phyloP scores from a whole-genome alignment of 2,797 vertebrate species.

The Monodelphis domestica region DNA sequence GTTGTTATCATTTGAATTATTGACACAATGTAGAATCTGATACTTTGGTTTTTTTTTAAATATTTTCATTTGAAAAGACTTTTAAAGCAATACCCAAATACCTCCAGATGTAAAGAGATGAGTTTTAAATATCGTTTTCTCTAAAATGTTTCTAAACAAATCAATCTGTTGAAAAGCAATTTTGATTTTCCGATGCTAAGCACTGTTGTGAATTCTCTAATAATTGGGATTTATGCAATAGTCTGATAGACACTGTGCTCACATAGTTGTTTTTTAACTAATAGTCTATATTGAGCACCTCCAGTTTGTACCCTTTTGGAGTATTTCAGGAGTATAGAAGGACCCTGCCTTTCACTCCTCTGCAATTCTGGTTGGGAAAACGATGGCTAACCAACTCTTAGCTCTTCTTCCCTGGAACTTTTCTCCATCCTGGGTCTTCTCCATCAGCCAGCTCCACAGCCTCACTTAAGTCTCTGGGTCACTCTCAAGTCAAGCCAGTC shows the following conservation, averaged over 20 bases:
- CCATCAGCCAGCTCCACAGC: not conserved
- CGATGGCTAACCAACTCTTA: not conserved
- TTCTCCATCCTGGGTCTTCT: not conserved
- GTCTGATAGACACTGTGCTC: not conserved
- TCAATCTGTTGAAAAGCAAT: constrained; percentile 64
- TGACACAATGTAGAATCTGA: constrained; percentile 48
- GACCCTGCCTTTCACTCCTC: not conserved
- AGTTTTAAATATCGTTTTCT: constrained; percentile 70
- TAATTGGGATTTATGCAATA: constrained; percentile 26
- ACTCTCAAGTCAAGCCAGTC: too few relatives aligned
- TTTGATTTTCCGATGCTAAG: constrained; percentile 54
- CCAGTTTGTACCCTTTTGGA: not conserved
- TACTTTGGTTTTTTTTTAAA: constrained; percentile 68
- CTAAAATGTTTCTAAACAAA: constrained; percentile 53
- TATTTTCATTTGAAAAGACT: constrained; percentile 75
- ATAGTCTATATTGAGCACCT: not conserved
- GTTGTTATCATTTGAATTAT: constrained; percentile 57
- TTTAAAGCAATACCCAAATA: constrained; percentile 66
- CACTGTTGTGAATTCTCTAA: constrained; percentile 1
- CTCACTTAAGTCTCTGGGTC: too few relatives aligned
- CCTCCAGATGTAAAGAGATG: constrained; percentile 53
- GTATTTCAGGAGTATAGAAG: not conserved
- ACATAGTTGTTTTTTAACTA: not conserved
- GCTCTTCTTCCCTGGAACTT: not conserved
- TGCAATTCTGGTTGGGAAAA: not conserved